Base-by-base conservation (phyloP, 2,888 invertebrate genomes). In the Pyrgus malvae region DNA sequence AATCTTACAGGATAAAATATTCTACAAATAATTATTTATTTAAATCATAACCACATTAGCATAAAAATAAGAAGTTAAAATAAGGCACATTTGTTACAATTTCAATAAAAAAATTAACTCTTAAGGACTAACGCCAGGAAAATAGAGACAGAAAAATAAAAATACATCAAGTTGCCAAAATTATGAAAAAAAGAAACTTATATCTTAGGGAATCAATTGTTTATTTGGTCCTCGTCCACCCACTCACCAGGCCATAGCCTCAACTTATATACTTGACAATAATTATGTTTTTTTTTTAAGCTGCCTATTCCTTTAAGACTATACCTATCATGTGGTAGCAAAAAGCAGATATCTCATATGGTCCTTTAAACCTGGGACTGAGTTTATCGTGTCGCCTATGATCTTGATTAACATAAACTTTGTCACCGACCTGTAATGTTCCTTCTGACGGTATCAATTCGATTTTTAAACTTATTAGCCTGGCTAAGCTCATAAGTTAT, bases 311-410 rank as follows among this genome's bases (percentile, higher is more conserved):
- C 57, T 11, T 38, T 55, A 1, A 57, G 37, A 21, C 17, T 7
- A 48, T 17, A 59, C 6, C 57, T 21, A 42, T 59, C 57, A 21
- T 54, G 23, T 6, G 44, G 9, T 2, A 59, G 31, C 8, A 57
- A n/a, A n/a, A 23, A 2, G 16, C 7, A 16, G n/a, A 7, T 11
- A 61, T 48, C 48, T 57, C 54, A 46, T 61, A 61, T 2, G 59
- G 59, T 2, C 59, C 61, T 31, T 59, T 41, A 41, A 27, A 41
- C 14, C 14, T 27, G 1, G 55, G 50, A 3, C 27, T 46, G 17
- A 62, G 25, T 41, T 59, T 62, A 7, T 40, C 40, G 11, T 40
- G 11, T 2, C 40, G 21, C 23, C 40, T 40, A 23, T 31, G 29
- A 19, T 29, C 14, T 7, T 44, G 44, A 27, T 16, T 11, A 11